phyloP scores from a whole-genome alignment of 2,113 vertebrate genomes.

The Aegypius monachus region DNA sequence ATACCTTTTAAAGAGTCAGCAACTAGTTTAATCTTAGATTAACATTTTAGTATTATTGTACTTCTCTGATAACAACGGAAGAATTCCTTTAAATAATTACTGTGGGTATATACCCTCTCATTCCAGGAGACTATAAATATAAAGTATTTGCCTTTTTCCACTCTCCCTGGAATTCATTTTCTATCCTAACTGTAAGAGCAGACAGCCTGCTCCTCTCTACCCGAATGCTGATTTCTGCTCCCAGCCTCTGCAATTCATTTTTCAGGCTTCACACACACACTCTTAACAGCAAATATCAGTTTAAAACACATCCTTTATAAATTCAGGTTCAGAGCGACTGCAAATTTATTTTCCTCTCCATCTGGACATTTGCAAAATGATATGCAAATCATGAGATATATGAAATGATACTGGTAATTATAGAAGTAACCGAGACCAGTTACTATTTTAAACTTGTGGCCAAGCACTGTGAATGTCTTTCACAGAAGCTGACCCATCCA shows the following conservation, averaged over 20 bases:
- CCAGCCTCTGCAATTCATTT: neutral
- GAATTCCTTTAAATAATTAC: neutral
- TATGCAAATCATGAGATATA: neutral
- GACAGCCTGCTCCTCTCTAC: neutral
- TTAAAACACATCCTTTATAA: neutral
- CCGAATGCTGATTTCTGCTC: rapidly evolving
- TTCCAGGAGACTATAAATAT: neutral
- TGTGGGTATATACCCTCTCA: neutral
- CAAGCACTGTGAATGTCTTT: neutral
- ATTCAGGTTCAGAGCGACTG: neutral
- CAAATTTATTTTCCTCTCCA: neutral
- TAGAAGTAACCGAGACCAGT: neutral
- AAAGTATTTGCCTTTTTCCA: neutral
- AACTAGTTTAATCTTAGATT: neutral
- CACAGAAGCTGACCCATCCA: neutral
- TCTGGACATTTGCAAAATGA: neutral
- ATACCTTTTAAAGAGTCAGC: neutral
- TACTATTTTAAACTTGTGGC: constrained; percentile 19
- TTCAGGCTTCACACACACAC: neutral
- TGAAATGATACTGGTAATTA: neutral
- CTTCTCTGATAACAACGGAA: too few species aligned
- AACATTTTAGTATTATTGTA: neutral
- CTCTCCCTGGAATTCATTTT: neutral
- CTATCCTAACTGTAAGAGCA: rapidly evolving
- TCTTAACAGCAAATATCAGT: neutral